Conservation (phyloP, 2,113 vertebrate species). For the Monopterus albus region DNA sequence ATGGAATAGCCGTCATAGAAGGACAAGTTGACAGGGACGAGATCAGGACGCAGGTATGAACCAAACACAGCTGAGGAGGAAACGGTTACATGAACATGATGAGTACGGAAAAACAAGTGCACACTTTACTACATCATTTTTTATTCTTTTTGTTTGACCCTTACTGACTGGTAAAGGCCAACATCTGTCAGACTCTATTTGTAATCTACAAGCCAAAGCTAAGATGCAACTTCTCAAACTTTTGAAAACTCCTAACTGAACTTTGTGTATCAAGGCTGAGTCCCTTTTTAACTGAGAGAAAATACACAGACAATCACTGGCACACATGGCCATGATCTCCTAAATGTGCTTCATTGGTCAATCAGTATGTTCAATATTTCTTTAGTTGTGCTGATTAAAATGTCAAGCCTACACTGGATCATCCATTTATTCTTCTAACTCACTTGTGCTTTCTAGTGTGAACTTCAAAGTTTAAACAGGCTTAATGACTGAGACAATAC, state of each 20-base stretch:
- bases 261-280: background rate
- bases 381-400: background rate
- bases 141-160: background rate
- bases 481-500: background rate
- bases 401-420: background rate
- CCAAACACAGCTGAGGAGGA: conserved; percentile 79
- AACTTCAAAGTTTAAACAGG: background rate
- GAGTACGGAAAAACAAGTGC: background rate
- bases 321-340: background rate
- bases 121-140: too few species aligned
- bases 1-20: conserved; percentile 91
- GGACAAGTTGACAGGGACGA: conserved; percentile 87
- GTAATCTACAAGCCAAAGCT: too few species aligned
- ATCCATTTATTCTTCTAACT: background rate
- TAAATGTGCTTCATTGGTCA: background rate
- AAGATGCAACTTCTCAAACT: too few species aligned
- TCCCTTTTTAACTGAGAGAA: background rate
- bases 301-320: background rate
- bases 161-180: too few species aligned
- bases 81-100: conserved; percentile 6
- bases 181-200: background rate
- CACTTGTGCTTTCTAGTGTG: background rate
- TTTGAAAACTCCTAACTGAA: background rate
- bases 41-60: conserved; percentile 85
- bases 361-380: conserved; percentile 6